phyloP scores from a whole-genome alignment of 1,140 invertebrate species.

The Camponotus floridanus region DNA sequence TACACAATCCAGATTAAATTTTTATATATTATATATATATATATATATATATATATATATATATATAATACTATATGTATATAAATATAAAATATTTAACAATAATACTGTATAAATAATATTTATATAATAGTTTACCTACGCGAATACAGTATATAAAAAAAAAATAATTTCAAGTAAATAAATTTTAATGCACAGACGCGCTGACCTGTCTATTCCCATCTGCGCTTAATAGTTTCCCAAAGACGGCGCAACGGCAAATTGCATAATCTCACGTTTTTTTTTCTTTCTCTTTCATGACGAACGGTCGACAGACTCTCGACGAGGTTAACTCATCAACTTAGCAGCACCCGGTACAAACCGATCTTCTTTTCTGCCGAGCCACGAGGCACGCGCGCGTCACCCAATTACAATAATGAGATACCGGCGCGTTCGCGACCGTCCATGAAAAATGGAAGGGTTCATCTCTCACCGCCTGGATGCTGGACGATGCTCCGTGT shows the following conservation, averaged over 20 bases:
- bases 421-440: constrained; percentile 74
- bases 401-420: constrained; percentile 85
- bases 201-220: background rate
- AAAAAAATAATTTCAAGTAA: background rate
- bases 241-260: background rate
- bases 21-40: no score
- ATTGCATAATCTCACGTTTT: background rate
- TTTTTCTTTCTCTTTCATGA: background rate
- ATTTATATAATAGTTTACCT: background rate
- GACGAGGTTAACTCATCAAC: constrained; percentile 47
- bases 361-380: constrained; percentile 31
- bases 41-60: background rate
- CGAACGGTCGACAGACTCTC: constrained; percentile 1
- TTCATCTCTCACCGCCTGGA: constrained; percentile 41
- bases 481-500: constrained; percentile 44
- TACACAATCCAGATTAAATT: no score
- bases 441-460: constrained; percentile 80
- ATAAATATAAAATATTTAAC: background rate
- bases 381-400: constrained; percentile 56
- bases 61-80: no score
- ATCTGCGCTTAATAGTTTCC: constrained; percentile 3
- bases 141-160: background rate
- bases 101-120: background rate
- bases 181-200: background rate
- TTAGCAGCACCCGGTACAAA: constrained; percentile 12